Percentiles rank a stretch among this genome's conserved stretches.
Evolutionary conservation across 1,140 invertebrate genomes (phyloP).

Genomic region (Meloidogyne floridensis): DNA sequence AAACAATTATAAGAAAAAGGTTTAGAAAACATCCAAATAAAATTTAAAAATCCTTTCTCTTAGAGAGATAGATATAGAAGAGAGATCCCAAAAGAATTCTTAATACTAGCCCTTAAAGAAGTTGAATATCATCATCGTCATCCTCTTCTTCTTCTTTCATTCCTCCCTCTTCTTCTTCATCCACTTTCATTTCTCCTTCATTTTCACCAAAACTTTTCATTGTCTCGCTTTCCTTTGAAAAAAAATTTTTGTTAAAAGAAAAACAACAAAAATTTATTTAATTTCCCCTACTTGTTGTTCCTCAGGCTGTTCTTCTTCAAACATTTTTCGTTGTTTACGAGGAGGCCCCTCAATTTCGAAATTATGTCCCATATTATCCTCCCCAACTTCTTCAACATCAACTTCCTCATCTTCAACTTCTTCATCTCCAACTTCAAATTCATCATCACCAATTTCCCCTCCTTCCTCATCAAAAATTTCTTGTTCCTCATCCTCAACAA

Average conservation of each 20-base stretch:
- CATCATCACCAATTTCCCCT: background rate
- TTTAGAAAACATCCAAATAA: background rate
- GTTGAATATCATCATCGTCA: constrained; percentile 28
- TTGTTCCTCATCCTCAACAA: constrained; percentile 17
- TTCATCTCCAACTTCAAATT: constrained; percentile 10
- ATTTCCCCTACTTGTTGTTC: background rate
- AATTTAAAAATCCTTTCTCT: background rate
- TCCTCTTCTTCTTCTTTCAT: background rate
- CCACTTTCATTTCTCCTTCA: too few relatives aligned
- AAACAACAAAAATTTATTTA: background rate
- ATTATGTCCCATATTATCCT: background rate
- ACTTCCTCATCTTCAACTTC: constrained; percentile 14
- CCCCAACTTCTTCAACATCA: constrained; percentile 13
- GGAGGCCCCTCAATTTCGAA: constrained; percentile 6
- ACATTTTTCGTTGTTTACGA: constrained; percentile 22
- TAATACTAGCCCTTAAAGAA: background rate
- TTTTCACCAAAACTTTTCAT: too few relatives aligned
- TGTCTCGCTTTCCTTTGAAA: background rate
- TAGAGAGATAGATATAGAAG: background rate
- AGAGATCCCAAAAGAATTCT: background rate
- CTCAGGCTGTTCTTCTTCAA: background rate
- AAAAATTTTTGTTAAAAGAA: background rate
- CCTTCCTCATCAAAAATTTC: constrained; percentile 9
- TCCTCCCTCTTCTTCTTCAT: background rate
- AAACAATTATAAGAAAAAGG: background rate